Evolutionary conservation across 2,797 vertebrate genomes (phyloP).

Genomic region (Pangasius djambal): DNA sequence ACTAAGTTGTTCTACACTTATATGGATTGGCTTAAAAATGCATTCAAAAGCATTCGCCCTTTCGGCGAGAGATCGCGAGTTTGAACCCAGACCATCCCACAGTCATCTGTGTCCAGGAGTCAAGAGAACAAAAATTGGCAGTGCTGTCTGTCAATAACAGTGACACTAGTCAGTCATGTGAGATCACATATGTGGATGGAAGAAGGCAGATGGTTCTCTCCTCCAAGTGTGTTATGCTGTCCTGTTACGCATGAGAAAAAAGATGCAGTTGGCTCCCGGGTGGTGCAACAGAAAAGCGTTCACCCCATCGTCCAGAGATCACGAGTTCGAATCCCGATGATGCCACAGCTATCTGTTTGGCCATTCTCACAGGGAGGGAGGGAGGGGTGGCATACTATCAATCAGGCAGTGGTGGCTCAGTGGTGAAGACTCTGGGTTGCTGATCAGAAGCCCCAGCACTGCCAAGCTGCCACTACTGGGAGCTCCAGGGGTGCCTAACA

Average conservation of each 20-base stretch:
- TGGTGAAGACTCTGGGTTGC: too few species aligned
- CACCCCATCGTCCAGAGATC: not conserved
- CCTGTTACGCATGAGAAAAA: too few species aligned
- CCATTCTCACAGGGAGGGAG: not conserved
- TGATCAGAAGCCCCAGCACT: too few species aligned
- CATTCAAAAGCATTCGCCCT: not conserved
- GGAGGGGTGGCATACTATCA: not conserved
- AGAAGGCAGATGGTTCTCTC: not conserved
- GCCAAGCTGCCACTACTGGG: too few species aligned
- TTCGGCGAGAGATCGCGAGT: not conserved
- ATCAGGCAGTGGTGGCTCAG: not conserved
- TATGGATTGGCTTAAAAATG: not conserved
- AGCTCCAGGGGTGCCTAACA: too few species aligned
- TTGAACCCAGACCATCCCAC: not conserved
- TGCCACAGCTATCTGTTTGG: not conserved
- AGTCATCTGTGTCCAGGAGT: not conserved
- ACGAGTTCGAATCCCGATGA: not conserved
- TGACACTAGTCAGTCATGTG: not conserved
- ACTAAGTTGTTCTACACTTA: not conserved
- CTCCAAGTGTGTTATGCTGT: not conserved
- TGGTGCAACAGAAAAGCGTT: not conserved
- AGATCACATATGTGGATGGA: not conserved
- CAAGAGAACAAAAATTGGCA: not conserved
- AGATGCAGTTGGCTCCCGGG: not conserved
- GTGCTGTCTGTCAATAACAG: not conserved